phyloP scores from a whole-genome alignment of 2,113 vertebrate species.

The Blennius ocellaris region DNA sequence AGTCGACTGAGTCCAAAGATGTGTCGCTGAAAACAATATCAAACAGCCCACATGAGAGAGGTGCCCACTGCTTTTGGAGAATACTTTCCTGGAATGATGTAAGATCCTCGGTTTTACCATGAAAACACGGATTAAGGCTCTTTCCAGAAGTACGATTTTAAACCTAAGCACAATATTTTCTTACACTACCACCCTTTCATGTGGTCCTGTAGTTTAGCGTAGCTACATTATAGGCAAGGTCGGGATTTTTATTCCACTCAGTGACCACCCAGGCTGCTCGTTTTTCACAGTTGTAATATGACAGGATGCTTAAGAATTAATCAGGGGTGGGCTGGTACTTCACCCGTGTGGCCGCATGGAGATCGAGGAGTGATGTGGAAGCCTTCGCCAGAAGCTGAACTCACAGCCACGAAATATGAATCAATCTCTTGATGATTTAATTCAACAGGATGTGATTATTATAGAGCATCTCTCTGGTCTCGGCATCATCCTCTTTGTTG shows the following conservation, averaged over 20 bases:
- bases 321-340: not conserved
- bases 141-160: slow-evolving; percentile 31
- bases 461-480: no score
- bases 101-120: slow-evolving; percentile 20
- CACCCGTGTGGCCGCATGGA: no score
- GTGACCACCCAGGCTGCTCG: slow-evolving; percentile 33
- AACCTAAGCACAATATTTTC: slow-evolving; percentile 34
- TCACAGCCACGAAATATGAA: no score
- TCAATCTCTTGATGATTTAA: no score
- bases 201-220: slow-evolving; percentile 13
- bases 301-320: not conserved
- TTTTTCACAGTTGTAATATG: slow-evolving; percentile 1
- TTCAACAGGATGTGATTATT: no score
- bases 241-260: not conserved
- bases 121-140: slow-evolving; percentile 20
- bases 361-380: no score
- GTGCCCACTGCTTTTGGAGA: not conserved
- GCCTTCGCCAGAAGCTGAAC: no score
- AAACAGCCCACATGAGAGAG: slow-evolving; percentile 25
- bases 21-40: not conserved
- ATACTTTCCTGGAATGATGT: slow-evolving; percentile 38
- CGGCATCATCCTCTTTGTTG: no score
- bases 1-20: slow-evolving; percentile 7
- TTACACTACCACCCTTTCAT: slow-evolving; percentile 39
- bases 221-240: not conserved